Percentiles rank a stretch among this genome's conserved stretches.
Evolutionary conservation across 2,113 vertebrate genomes (phyloP).

Genomic region (Benthochromis sp.): DNA sequence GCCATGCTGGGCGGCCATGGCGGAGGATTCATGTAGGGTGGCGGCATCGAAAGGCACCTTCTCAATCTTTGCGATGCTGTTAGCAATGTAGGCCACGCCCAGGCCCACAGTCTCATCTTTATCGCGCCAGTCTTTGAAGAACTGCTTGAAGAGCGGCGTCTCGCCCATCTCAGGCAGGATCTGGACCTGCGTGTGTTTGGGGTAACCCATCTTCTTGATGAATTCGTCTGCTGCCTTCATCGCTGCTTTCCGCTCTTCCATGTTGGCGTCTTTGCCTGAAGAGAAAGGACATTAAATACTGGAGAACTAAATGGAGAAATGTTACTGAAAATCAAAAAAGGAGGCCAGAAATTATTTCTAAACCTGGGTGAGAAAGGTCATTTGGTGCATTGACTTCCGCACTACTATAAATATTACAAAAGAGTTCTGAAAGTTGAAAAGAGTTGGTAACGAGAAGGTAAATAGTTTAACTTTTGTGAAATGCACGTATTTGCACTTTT

Average conservation of each 20-base stretch:
- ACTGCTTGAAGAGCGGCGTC: slow-evolving; percentile 97
- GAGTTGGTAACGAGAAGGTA: neutral
- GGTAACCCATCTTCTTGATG: slow-evolving; percentile 94
- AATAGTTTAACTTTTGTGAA: neutral
- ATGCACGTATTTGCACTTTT: neutral
- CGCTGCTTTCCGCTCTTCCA: slow-evolving; percentile 87
- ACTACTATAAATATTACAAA: neutral
- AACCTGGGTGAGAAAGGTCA: neutral
- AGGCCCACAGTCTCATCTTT: slow-evolving; percentile 85
- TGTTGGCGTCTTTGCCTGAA: slow-evolving; percentile 84
- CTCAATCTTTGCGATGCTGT: slow-evolving; percentile 87
- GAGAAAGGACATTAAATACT: neutral
- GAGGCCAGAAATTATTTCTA: neutral
- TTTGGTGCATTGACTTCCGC: neutral
- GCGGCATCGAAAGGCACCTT: slow-evolving; percentile 86
- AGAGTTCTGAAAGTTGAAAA: neutral
- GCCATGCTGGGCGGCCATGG: slow-evolving; percentile 95
- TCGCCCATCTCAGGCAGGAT: slow-evolving; percentile 90
- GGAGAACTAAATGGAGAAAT: neutral
- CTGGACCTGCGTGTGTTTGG: slow-evolving; percentile 90
- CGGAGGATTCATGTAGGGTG: slow-evolving; percentile 80
- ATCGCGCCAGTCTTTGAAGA: slow-evolving; percentile 98
- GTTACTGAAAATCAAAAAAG: neutral
- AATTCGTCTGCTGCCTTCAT: slow-evolving; percentile 90
- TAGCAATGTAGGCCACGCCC: slow-evolving; percentile 84